A percentile compares a stretch with the other conserved stretches of the same genome.
These are phyloP conservation scores for Cherax quadricarinatus DNA, from an alignment of 1,140 invertebrate genomes.

Conservation along the genomic window DNA sequence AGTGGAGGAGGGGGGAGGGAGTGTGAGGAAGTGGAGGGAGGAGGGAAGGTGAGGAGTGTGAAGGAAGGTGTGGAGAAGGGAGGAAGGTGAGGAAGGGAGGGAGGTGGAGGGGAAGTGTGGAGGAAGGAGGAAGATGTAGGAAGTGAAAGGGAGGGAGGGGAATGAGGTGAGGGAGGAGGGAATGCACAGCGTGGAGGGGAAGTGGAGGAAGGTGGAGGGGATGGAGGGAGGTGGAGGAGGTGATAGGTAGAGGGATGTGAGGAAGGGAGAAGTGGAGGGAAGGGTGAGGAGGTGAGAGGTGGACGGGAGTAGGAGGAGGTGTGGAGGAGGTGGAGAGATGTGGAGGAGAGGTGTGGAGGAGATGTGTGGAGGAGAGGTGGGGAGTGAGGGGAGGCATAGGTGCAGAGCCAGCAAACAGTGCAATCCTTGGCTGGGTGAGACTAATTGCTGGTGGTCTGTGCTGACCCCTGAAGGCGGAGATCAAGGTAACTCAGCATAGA, in stretches of 20 bases:
- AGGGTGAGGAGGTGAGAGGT: neutral
- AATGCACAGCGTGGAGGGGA: neutral
- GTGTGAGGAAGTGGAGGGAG: neutral
- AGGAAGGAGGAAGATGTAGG: neutral
- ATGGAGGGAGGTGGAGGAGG: too few relatives aligned
- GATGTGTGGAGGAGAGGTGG: too few relatives aligned
- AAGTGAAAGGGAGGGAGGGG: neutral
- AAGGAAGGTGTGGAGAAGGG: neutral
- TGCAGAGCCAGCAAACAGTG: too few relatives aligned
- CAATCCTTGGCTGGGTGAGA: conserved; percentile 56
- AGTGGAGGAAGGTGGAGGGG: neutral
- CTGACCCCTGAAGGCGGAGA: conserved; percentile 31
- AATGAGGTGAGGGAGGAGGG: too few relatives aligned
- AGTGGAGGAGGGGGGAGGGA: neutral
- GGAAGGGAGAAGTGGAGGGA: too few relatives aligned
- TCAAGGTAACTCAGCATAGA: too few relatives aligned
- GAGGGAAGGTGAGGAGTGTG: neutral
- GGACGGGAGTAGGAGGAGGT: conserved; percentile 9
- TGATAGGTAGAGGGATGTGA: too few relatives aligned
- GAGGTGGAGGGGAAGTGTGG: neutral
- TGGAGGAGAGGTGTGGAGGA: too few relatives aligned
- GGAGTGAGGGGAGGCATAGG: too few relatives aligned
- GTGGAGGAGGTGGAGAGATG: too few relatives aligned
- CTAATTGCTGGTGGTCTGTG: conserved; percentile 66
- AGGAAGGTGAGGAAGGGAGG: neutral